Evolutionary conservation across 1,140 invertebrate species (phyloP), one percentile per base, ranked within the genome.

Genomic region (Latrodectus geometricus): DNA sequence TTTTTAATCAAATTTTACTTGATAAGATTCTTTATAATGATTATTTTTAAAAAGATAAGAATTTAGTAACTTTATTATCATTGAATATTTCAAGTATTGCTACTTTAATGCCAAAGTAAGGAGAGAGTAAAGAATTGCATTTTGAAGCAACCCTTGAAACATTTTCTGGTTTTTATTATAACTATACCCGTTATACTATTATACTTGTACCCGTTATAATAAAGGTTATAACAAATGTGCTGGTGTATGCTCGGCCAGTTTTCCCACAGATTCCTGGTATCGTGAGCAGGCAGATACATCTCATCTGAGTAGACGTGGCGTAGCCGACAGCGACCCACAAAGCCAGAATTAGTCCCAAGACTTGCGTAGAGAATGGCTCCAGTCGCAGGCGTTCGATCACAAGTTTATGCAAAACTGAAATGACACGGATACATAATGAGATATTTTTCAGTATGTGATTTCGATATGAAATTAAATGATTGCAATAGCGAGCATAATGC

Each of bases 221-320:
- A 12, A 74, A 75, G 20, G 77, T 70, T 23, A 87, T 74, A 23
- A 87, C 23, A n/a, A 77, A 87, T 4, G 86, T 81, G 61, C 52
- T 66, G 17, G 80, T 35, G n/a, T 80, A 87, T 7, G 77, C 70
- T 14, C 86, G 12, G 5, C 86, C 86, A 9, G 77, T 48, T 17
- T 74, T 80, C 7, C 86, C 86, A 11, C 49, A 80, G 23, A 80
- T n/a, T 5, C 12, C 23, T 5, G 86, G 77, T 8, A 87, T 56
- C 3, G 86, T 80, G 21, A 87, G 48, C 14, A 50, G 74, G 49
- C 77, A 81, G 5, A 87, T 80, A 65, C 78, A 80, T 1, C 86
- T 72, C 4, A 87, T 65, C 50, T 87, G 77, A 2, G 70, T 80
- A 0, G 85, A 87, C 1, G 80, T 7, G 35, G 85, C 76, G 20